Evolutionary conservation across 2,888 invertebrate genomes (phyloP), one percentile per base, ranked within the genome.

Genomic region (Lasius fuliginosus): DNA sequence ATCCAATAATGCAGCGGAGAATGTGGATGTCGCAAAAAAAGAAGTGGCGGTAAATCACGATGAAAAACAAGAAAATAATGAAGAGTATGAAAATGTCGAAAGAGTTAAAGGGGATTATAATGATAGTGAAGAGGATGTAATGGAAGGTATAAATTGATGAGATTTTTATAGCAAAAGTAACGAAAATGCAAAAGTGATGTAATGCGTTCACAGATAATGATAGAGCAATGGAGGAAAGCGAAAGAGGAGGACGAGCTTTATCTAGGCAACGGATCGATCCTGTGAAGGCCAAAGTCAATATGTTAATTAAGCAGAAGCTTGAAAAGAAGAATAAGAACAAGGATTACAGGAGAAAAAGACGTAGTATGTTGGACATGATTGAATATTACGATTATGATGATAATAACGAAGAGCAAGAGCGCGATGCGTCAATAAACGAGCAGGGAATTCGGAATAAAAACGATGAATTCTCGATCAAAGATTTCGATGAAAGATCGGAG

Each of bases 341-440:
- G n/a, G n/a, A 36, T 36, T 67, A 65, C 69, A 49, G 58, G 8
- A 86, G 86, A 67, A 85, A 62, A 46, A 85, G 83, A 56, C 88
- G 88, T 8, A 74, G 83, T 60, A 87, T 87, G 23, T 30, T 85
- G 33, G 69, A 69, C 49, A 86, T 88, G 15, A 89, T 93, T n/a
- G 91, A 91, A 40, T 93, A 93, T 84, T 92, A 93, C 82, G 92
- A 93, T 88, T 93, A 93, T 84, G 91, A 93, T 6, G 86, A 85
- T 53, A 53, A 49, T 49, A 87, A 90, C 30, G 64, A 68, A 8
- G 90, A 91, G 36, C 82, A 85, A 6, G 68, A 74, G 15, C 65
- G 23, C 40, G 87, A 87, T 23, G 62, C 69, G 9, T 8, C 53
- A 36, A 36, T 49, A 87, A 90, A 27, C 62, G 42, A 83, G 6